A percentile compares a stretch with the other conserved stretches of the same genome.
Conservation (phyloP, 2,113 vertebrate species). For the Aptenodytes forsteri region DNA sequence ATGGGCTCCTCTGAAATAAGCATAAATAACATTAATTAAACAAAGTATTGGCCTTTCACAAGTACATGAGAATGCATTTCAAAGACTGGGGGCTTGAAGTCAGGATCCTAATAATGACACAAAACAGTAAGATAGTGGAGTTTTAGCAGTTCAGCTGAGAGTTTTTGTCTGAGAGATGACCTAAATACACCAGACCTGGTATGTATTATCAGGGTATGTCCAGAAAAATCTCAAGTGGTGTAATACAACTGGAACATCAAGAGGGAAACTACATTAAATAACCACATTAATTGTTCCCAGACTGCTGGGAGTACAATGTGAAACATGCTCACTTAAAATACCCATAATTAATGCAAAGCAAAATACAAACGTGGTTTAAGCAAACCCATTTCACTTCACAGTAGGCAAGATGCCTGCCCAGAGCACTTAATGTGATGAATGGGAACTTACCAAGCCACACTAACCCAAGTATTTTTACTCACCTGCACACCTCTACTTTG, state of each 20-base stretch:
- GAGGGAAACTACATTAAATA: not conserved
- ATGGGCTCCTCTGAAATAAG: not conserved
- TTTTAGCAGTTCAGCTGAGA: not conserved
- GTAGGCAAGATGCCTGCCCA: not conserved
- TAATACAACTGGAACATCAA: not conserved
- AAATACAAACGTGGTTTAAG: not conserved
- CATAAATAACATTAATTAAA: not conserved
- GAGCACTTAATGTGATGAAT: not conserved
- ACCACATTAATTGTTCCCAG: not conserved
- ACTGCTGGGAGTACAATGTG: not conserved
- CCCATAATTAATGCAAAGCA: not conserved
- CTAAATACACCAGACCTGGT: not conserved
- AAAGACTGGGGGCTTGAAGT: not conserved
- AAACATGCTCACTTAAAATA: not conserved
- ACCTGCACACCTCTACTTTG: not conserved
- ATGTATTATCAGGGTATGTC: not conserved
- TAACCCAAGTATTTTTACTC: not conserved
- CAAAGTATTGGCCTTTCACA: not conserved
- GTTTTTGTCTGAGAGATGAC: not conserved
- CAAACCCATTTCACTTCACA: not conserved
- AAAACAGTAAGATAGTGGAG: not conserved
- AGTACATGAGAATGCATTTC: not conserved
- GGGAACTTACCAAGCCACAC: not conserved
- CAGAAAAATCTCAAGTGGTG: not conserved
- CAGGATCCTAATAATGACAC: not conserved